Percentiles rank a stretch among this genome's conserved stretches.
Evolutionary conservation across 2,888 invertebrate species (phyloP).

Genomic region (Yponomeuta evonymella): DNA sequence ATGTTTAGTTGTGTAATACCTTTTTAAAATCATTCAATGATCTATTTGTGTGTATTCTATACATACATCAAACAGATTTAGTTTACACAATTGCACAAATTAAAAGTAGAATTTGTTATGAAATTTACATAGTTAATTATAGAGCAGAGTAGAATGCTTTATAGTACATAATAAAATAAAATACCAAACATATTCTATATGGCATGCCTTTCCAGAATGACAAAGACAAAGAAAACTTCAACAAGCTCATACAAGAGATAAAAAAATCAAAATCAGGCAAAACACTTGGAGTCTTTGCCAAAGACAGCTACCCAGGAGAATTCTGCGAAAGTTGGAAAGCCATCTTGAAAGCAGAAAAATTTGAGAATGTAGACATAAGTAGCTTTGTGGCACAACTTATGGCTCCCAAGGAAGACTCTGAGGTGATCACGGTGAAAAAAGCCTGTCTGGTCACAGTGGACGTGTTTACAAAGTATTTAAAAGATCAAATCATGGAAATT

Average conservation of each 20-base stretch:
- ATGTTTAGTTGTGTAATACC: no score
- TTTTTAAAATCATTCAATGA: no score
- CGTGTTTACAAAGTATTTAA: conserved; percentile 96
- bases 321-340: conserved; percentile 95
- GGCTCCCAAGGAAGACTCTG: conserved; percentile 96
- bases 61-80: no score
- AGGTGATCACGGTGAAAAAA: conserved; percentile 92
- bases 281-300: conserved; percentile 90
- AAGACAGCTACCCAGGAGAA: conserved; percentile 95
- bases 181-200: no score
- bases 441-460: conserved; percentile 95
- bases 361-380: conserved; percentile 92
- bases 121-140: no score
- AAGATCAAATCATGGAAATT: conserved; percentile 98
- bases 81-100: no score
- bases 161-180: no score
- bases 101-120: no score
- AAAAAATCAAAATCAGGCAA: conserved; percentile 93
- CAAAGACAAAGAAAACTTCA: conserved; percentile 94
- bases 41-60: no score
- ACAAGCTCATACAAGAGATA: conserved; percentile 84
- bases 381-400: conserved; percentile 89
- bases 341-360: conserved; percentile 83
- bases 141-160: no score
- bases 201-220: conserved; percentile 77